A percentile compares a stretch with the other conserved stretches of the same genome.
phyloP scores from a whole-genome alignment of 37 sponge, comb jelly and placozoan species.

The Ephydatia muelleri region DNA sequence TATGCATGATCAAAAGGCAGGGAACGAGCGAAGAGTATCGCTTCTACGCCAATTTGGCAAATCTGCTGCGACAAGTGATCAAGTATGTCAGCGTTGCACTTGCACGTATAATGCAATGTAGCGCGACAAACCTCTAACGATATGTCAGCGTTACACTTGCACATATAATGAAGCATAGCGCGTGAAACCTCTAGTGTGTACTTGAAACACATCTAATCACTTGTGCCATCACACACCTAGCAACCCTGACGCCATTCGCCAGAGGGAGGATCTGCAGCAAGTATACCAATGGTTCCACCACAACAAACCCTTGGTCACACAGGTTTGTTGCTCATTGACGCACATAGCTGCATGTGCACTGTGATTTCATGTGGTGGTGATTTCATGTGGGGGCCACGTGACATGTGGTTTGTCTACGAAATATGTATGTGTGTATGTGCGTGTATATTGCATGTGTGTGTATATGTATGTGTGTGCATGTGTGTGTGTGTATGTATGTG shows the following conservation, averaged over 20 bases:
- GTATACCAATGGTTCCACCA: slow-evolving; percentile 58
- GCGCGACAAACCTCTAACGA: background rate
- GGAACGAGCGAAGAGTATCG: slow-evolving; percentile 64
- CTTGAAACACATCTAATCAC: no score
- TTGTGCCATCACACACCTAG: background rate
- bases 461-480: background rate
- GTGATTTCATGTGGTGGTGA: no score
- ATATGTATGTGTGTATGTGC: background rate
- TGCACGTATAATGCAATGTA: background rate
- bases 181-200: background rate
- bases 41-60: slow-evolving; percentile 47
- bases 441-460: background rate
- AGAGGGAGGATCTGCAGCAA: slow-evolving; percentile 41
- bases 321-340: slow-evolving; percentile 3
- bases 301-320: slow-evolving; percentile 52
- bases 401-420: no score
- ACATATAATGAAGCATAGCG: background rate
- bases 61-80: slow-evolving; percentile 44
- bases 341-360: background rate
- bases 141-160: background rate
- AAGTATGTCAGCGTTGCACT: slow-evolving; percentile 8
- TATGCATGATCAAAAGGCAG: slow-evolving; percentile 1
- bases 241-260: slow-evolving; percentile 25
- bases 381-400: no score
- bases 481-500: background rate